phyloP scores from a whole-genome alignment of 2,888 invertebrate species.

The Galerucella pusilla region DNA sequence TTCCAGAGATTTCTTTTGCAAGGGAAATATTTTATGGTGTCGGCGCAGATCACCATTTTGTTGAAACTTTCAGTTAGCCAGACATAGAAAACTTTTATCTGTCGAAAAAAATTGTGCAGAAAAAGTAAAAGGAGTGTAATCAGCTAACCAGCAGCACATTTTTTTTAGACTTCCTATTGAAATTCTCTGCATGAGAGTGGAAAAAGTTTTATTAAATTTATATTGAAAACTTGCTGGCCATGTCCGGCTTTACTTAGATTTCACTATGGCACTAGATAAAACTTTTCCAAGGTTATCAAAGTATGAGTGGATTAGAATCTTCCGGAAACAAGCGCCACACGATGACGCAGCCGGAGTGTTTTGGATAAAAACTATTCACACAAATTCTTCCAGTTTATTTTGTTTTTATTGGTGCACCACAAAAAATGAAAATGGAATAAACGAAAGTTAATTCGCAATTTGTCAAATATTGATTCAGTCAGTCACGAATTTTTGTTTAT shows the following conservation, averaged over 20 bases:
- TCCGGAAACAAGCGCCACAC: too few relatives aligned
- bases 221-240: neutral
- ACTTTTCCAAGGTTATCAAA: too few relatives aligned
- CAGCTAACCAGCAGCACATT: slow-evolving; percentile 6
- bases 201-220: slow-evolving; percentile 26
- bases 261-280: neutral
- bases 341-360: too few relatives aligned
- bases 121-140: slow-evolving; percentile 25
- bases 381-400: too few relatives aligned
- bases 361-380: too few relatives aligned
- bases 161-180: neutral
- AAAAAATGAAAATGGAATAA: too few relatives aligned
- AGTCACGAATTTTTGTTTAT: too few relatives aligned
- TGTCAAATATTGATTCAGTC: too few relatives aligned
- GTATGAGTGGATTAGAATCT: too few relatives aligned
- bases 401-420: too few relatives aligned
- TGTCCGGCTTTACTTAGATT: neutral
- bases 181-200: neutral
- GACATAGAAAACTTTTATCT: slow-evolving; percentile 32
- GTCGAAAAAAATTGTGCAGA: slow-evolving; percentile 20
- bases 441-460: too few relatives aligned
- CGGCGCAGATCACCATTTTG: slow-evolving; percentile 25
- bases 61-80: slow-evolving; percentile 31
- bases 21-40: slow-evolving; percentile 35
- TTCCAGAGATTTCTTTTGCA: slow-evolving; percentile 26